These are phyloP conservation scores for Rattus norvegicus DNA, from an alignment of 2,113 vertebrate genomes.

Conservation along the genomic window DNA sequence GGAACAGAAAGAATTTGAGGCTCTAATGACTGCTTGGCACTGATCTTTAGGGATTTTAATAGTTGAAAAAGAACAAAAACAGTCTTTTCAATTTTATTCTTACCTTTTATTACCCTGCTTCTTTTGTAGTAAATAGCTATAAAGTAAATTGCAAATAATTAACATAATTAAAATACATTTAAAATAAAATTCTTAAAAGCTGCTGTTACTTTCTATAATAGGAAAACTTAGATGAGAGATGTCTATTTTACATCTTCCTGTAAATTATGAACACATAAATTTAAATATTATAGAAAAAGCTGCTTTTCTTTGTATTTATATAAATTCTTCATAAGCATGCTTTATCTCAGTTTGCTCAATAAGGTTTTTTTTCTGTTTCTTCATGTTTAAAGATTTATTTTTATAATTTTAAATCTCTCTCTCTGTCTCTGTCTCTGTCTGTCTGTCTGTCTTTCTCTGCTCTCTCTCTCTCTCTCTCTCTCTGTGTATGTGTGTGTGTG, in stretches of 20 bases:
- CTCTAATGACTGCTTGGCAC: not conserved
- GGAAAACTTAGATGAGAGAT: not conserved
- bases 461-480: too few relatives aligned
- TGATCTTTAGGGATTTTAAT: not conserved
- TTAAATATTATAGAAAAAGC: not conserved
- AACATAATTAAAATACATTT: not conserved
- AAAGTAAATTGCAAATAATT: not conserved
- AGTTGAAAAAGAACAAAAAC: not conserved
- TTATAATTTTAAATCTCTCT: not conserved
- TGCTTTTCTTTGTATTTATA: not conserved
- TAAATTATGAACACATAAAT: not conserved
- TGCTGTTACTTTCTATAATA: not conserved
- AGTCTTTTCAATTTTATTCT: not conserved
- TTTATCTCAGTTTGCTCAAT: not conserved
- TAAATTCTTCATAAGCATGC: rapidly evolving
- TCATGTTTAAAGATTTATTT: not conserved
- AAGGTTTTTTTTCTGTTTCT: not conserved
- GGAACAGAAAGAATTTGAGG: not conserved
- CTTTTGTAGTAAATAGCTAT: not conserved
- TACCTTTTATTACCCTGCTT: not conserved
- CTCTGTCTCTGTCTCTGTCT: too few relatives aligned
- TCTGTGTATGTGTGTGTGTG: not conserved
- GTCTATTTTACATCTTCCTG: not conserved
- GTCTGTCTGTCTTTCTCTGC: too few relatives aligned
- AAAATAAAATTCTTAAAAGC: conserved; percentile 16